A percentile compares a stretch with the other conserved stretches of the same genome.
phyloP scores from a whole-genome alignment of 1,140 invertebrate genomes.

The Aphis craccivora region DNA sequence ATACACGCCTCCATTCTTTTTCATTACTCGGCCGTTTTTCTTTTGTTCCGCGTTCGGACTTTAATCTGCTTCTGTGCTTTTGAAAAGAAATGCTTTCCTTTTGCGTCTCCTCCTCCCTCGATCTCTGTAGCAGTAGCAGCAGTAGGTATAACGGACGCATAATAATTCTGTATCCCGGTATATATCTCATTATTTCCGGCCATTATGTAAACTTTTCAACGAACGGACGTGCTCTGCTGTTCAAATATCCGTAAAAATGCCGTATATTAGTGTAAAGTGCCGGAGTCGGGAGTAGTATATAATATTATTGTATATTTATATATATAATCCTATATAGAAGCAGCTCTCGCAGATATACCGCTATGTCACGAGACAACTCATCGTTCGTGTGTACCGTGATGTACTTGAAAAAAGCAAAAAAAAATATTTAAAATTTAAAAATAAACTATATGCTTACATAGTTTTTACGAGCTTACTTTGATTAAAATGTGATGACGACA shows the following conservation, averaged over 20 bases:
- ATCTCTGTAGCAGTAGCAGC: not conserved
- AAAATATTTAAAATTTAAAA: not conserved
- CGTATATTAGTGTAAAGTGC: not conserved
- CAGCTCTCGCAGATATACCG: not conserved
- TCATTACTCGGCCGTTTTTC: slow-evolving; percentile 47
- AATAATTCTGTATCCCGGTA: slow-evolving; percentile 11
- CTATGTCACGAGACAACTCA: not conserved
- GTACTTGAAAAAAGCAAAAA: not conserved
- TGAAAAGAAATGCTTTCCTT: slow-evolving; percentile 33
- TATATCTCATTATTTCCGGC: slow-evolving; percentile 39
- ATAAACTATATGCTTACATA: too few species aligned
- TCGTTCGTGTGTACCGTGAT: not conserved
- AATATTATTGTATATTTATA: too few species aligned
- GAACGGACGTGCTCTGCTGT: not conserved
- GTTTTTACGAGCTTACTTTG: not conserved
- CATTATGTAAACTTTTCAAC: slow-evolving; percentile 29
- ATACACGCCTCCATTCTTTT: slow-evolving; percentile 9
- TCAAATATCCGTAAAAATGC: slow-evolving; percentile 32
- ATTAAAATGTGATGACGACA: not conserved
- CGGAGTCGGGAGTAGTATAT: not conserved
- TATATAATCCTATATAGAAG: not conserved
- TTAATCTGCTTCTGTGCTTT: slow-evolving; percentile 45
- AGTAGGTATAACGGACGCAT: not conserved
- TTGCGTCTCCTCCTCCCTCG: not conserved
- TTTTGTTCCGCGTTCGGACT: slow-evolving; percentile 48